Percentiles rank a stretch among this genome's conserved stretches.
phyloP scores from a whole-genome alignment of 2,113 vertebrate genomes.

The Regulus satrapa region DNA sequence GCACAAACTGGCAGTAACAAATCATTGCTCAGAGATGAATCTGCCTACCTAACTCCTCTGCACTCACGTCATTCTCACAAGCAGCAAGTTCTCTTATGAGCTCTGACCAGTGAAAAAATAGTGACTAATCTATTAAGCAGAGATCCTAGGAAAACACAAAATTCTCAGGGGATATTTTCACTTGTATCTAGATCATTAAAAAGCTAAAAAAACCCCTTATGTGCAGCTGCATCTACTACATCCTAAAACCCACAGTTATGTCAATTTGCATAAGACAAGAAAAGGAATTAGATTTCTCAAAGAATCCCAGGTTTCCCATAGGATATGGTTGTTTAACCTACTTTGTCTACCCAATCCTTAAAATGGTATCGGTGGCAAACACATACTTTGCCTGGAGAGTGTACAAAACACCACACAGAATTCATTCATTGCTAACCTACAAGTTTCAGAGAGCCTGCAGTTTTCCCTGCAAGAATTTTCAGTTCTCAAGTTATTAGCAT shows the following conservation, averaged over 20 bases:
- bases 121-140: too few species aligned
- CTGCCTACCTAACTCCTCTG: not conserved
- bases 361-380: not conserved
- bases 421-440: not conserved
- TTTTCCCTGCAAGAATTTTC: not conserved
- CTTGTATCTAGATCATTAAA: not conserved
- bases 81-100: not conserved
- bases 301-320: not conserved
- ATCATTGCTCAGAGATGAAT: not conserved
- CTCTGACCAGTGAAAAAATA: not conserved
- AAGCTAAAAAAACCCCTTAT: rapidly evolving
- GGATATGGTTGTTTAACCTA: not conserved
- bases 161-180: not conserved
- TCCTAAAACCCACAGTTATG: not conserved
- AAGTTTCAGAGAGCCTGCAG: not conserved
- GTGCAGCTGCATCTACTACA: not conserved
- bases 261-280: not conserved
- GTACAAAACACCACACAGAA: not conserved
- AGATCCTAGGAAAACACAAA: not conserved
- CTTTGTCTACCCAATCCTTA: not conserved
- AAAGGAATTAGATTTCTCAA: not conserved
- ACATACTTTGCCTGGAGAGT: not conserved
- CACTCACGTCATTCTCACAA: not conserved
- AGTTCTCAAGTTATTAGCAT: not conserved
- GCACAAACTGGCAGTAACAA: not conserved